phyloP scores from a whole-genome alignment of 1,140 invertebrate species.

The Tyrophagus putrescentiae region DNA sequence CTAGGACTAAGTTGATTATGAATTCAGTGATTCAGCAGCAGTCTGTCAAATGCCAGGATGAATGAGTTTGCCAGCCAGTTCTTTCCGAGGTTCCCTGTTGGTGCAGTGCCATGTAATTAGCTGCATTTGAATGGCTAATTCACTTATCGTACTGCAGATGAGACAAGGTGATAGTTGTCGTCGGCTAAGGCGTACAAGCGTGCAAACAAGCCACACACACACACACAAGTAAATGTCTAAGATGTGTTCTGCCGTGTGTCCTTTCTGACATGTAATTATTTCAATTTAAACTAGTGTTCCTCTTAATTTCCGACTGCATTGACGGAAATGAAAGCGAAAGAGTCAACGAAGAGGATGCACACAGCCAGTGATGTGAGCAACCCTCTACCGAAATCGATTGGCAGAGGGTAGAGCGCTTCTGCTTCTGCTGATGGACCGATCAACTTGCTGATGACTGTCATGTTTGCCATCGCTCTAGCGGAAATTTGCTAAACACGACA shows the following conservation, averaged over 20 bases:
- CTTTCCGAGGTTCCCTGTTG: neutral
- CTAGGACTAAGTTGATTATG: neutral
- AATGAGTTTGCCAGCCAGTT: neutral
- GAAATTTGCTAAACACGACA: conserved; percentile 5
- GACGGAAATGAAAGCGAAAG: conserved; percentile 9
- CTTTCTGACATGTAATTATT: conserved; percentile 2
- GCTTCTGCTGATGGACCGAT: no score
- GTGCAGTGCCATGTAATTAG: conserved; percentile 6
- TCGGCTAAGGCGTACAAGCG: no score
- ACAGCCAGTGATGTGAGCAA: neutral
- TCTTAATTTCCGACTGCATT: conserved; percentile 2
- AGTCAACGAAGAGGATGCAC: neutral
- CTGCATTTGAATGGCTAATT: conserved; percentile 7
- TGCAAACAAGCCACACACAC: no score
- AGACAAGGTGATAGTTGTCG: neutral
- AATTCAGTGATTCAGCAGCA: neutral
- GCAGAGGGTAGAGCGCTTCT: no score
- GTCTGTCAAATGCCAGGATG: no score
- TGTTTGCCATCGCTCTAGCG: neutral
- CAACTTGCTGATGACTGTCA: no score
- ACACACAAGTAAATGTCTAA: no score
- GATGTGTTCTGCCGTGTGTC: no score
- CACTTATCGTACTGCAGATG: conserved; percentile 7
- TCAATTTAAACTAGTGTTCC: conserved; percentile 11
- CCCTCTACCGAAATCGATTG: neutral